Evolutionary conservation across 1,140 invertebrate genomes (phyloP), one percentile per base, ranked within the genome.

Genomic region (Augochlora pura): DNA sequence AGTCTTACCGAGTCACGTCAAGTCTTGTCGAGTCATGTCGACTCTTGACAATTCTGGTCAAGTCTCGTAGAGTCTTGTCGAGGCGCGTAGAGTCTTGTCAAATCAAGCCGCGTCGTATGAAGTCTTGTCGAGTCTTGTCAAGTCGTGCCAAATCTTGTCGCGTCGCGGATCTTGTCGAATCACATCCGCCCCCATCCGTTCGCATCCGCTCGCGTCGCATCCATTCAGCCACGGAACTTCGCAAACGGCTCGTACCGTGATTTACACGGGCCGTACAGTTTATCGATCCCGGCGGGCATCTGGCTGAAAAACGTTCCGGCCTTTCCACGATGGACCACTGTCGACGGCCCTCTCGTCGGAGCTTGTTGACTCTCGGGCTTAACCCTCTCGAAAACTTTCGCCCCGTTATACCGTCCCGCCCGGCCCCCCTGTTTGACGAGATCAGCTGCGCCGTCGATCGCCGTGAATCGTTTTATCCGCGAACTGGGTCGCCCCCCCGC

Each of bases 261-360:
- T 77, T 77, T 77, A 71, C 75, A 63, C 46, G n/a, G n/a, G 0
- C 38, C 54, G 32, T 62, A 77, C n/a, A 27, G 67, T 77, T 63
- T 64, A 72, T 72, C 68, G 76, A 72, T 64, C 76, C n/a, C 49
- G 8, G 42, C 12, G 6, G 23, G 9, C 18, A 7, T 21, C 12
- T 18, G 38, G 4, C 25, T 9, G 27, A 77, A 77, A 77, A 77
- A 70, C 67, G 23, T n/a, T 21, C 60, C 38, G 16, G 62, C 6
- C 16, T 63, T 2, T n/a, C 62, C 5, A 9, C 38, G 62, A 7
- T 39, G 38, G 21, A n/a, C 32, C 16, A 21, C 18, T 16, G 39
- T 42, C 27, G 21, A 64, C 5, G 39, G 7, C 8, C 42, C 23
- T 23, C 42, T 42, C 38, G 39, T 23, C 9, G 14, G 25, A 10